Percentiles rank a stretch among this genome's conserved stretches.
phyloP scores from a whole-genome alignment of 1,140 invertebrate genomes.

The Rhyzopertha dominica region DNA sequence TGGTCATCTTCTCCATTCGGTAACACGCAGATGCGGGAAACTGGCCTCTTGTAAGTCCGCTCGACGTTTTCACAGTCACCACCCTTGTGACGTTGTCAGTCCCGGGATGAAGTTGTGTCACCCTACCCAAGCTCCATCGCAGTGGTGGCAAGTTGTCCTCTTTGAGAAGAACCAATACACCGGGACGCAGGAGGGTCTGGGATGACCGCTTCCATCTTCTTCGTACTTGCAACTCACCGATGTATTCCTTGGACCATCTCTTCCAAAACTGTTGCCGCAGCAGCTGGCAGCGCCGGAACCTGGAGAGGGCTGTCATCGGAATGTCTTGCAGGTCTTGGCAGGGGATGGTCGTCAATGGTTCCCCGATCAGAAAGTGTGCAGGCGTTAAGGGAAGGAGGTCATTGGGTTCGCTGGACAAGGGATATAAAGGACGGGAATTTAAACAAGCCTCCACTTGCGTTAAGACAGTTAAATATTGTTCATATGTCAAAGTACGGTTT shows the following conservation, averaged over 20 bases:
- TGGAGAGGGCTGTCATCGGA: conserved; percentile 6
- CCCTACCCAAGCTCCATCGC: conserved; percentile 28
- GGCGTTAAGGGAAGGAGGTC: conserved; percentile 32
- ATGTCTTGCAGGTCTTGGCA: conserved; percentile 16
- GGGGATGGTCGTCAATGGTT: no score
- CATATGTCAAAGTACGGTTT: no score
- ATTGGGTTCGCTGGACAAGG: conserved; percentile 32
- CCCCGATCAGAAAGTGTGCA: conserved; percentile 10
- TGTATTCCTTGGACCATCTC: conserved; percentile 21
- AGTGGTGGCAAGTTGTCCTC: conserved; percentile 15
- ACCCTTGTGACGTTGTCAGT: no score
- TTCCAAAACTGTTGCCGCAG: conserved; percentile 18
- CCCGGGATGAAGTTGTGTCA: conserved; percentile 32
- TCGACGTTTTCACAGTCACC: no score
- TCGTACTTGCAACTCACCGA: conserved; percentile 15
- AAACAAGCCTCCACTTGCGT: conserved; percentile 29
- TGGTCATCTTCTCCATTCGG: no score
- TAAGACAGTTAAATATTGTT: no score
- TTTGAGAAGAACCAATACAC: conserved; percentile 9
- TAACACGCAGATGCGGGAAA: no score
- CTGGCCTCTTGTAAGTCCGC: no score
- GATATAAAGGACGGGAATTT: conserved; percentile 31
- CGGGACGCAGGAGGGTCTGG: neutral
- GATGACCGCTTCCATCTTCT: conserved; percentile 10
- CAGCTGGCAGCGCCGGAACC: conserved; percentile 26